Evolutionary conservation across 2,797 vertebrate genomes (phyloP), one percentile per base, ranked within the genome.

Genomic region (Oreonectes daqikongensis): DNA sequence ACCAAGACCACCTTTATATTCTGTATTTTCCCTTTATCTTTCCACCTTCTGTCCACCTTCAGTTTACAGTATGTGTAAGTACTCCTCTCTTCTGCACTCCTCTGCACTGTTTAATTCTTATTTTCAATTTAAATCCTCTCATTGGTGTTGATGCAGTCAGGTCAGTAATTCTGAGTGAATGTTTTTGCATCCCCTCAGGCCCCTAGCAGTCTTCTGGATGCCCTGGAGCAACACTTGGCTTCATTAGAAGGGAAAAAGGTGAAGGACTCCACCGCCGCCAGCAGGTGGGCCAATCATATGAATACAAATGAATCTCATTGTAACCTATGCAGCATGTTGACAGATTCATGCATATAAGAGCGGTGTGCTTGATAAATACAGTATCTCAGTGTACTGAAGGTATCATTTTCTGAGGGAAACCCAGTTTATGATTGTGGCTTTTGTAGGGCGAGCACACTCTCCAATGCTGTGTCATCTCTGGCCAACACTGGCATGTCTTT

Each of bases 221-320:
- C 98, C 91, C 93, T 99, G 90, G 98, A 99, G 89, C 98, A 99
- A 82, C 98, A 99, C 88, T 93, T 99, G 92, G 98, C 95, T 88
- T 99, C 98, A 84, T 93, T 99, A 88, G 98, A 99, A 91, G 98
- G 98, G 86, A 99, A 99, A 89, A 99, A 99, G 91, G 98, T 99
- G 79, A 99, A 99, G 93, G 98, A 99, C 88, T 99, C 97, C 69
- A 99, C 98, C 50, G 97, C 96, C 85, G 96, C 97, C 86, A 99
- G 96, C 97, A 97, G 98, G 98, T 97, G 89, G 42, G 72, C 67
- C 18, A 0, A 79, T 63, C 64, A 65, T n/a, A 15, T 15, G 20
- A 68, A 68, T 48, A 60, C 26, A 68, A 69, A 55, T 52, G 0
- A 69, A 50, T 20, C 22, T 42, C n/a, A 22, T 35, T 40, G 9